Conservation (phyloP, 92 coral and sea anemone genomes). For the Zoanthus solanderi region DNA sequence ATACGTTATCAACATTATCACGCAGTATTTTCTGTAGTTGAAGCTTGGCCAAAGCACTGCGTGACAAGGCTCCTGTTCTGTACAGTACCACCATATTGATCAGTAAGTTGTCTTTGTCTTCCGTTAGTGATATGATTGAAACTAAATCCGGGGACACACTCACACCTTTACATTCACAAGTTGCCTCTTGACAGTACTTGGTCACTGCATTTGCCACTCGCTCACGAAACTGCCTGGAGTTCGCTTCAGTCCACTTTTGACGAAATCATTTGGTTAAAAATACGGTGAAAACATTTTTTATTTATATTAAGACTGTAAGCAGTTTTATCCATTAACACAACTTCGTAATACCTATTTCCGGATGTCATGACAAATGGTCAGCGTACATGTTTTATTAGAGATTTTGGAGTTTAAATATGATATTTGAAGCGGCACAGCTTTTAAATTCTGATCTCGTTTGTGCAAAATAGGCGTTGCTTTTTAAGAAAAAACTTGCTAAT, state of each 20-base stretch:
- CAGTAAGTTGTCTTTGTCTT: not conserved
- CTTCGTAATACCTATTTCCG: too few relatives aligned
- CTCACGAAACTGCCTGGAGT: conserved; percentile 19
- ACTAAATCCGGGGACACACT: not conserved
- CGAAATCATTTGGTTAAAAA: not conserved
- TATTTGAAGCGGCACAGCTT: too few relatives aligned
- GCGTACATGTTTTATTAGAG: too few relatives aligned
- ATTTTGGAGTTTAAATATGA: too few relatives aligned
- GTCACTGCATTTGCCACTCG: conserved; percentile 42
- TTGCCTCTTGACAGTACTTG: conserved; percentile 17
- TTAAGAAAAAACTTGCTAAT: too few relatives aligned
- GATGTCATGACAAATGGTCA: too few relatives aligned
- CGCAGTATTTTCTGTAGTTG: conserved; percentile 33
- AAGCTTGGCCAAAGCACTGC: not conserved
- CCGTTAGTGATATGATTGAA: conserved; percentile 37
- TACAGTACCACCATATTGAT: conserved; percentile 22
- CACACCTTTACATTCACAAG: conserved; percentile 27
- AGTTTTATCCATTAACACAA: too few relatives aligned
- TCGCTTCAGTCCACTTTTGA: conserved; percentile 30
- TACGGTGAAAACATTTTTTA: not conserved
- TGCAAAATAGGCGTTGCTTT: too few relatives aligned
- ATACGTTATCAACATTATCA: not conserved
- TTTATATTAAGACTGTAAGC: not conserved
- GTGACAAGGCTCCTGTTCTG: conserved; percentile 24
- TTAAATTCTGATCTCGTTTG: too few relatives aligned